Base-by-base conservation (phyloP, 2,113 vertebrate species). In the Dicentrarchus labrax region DNA sequence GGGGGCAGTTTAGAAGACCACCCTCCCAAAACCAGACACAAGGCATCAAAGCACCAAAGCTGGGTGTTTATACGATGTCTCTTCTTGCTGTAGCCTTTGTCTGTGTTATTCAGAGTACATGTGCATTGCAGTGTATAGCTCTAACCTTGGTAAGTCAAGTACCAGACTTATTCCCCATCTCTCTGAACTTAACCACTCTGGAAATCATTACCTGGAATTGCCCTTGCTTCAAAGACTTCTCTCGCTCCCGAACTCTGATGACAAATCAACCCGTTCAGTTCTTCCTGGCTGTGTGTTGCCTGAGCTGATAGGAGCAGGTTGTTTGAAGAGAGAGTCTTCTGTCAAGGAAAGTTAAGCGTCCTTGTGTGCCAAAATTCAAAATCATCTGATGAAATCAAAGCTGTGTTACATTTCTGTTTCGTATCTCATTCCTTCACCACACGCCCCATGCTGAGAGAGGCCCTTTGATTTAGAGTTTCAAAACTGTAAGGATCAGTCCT, bases 171-270 rank as follows among this genome's bases (percentile, higher is more conserved):
- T 83, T 85, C 54, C 39, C 54, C 91, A 77, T 93, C 85, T 83
- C 73, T 80, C 73, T 91, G 89, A 92, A 90, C 89, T 82, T 39
- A 83, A 81, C 83, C 71, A 67, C 73, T 92, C 92, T 94, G 93
- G 93, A 95, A 95, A 86, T 87, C 87, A 90, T 92, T 95, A 94
- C 76, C 86, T 88, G 86, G 88, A 90, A 75, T 82, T 86, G 84
- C 86, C 82, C 62, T 62, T 67, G 73, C 88, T 91, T 95, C 50
- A 80, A 86, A 93, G 91, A 75, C 80, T 61, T 82, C 69, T 56
- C 30, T 30, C 30, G 30, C 30, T 76, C 47, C 64, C 10, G 17
- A 80, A 75, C 43, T 53, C 78, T 74, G 62, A 76, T 54, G 78
- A 84, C 84, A 85, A 80, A 79, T 86, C 82, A 53, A 39, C 76